Evolutionary conservation across 2,113 vertebrate genomes (phyloP), one percentile per base, ranked within the genome.

Genomic region (Gyps fulvus): DNA sequence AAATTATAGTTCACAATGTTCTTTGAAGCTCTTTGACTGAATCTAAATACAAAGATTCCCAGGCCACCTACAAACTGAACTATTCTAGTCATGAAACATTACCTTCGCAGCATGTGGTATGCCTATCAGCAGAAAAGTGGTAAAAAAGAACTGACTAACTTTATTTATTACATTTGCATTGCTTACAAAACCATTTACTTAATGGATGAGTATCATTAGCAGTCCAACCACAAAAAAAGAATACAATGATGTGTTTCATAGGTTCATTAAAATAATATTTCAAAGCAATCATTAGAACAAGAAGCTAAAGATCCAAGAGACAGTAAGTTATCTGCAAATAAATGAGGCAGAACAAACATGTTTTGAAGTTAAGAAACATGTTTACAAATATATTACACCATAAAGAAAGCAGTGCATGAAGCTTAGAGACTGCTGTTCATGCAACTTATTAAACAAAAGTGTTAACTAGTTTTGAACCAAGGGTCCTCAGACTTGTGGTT

Each of bases 131-230:
- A 98, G 97, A 98, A 98, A 98, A 98, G 98, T 98, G 97, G 98
- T 97, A 98, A 95, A 98, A 98, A 98, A 97, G 95, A 96, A 96
- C 96, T 94, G 96, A 97, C 97, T 95, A 98, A 98, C 98, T 98
- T 98, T 98, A 98, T 98, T 98, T 98, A 98, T 98, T 98, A 98
- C 98, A 98, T 98, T 99, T 98, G 98, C 97, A 98, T 98, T 98
- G 98, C 98, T 98, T 98, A 98, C 98, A 98, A 98, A 99, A 98
- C 98, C 98, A 99, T 99, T 99, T 99, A 99, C 98, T 98, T 99
- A 99, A 99, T 99, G 98, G 98, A 99, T 99, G 98, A 98, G 97
- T 98, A 98, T 98, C 99, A 99, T 99, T 99, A 99, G 98, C 96
- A 98, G 98, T 98, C 98, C 98, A 98, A 98, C 98, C 98, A 98